phyloP scores from a whole-genome alignment of 2,113 vertebrate species.

The Alces alces region DNA sequence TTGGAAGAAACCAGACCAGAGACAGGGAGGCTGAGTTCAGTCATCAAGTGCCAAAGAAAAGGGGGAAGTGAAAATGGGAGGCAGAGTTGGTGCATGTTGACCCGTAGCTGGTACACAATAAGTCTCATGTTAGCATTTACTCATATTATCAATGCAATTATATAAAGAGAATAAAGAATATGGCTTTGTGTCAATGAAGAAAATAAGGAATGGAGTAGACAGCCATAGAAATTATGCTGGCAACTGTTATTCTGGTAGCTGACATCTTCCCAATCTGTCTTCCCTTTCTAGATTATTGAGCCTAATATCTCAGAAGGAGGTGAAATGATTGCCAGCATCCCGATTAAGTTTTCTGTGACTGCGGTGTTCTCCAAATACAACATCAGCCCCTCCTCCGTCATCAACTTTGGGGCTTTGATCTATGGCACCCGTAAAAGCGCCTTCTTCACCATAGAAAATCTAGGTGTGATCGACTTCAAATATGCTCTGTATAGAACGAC shows the following conservation, averaged over 20 bases:
- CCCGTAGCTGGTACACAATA: not conserved
- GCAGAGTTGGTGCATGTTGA: not conserved
- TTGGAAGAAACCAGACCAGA: not conserved
- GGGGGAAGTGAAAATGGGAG: not conserved
- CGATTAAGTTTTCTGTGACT: constrained; percentile 82
- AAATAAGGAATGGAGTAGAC: not conserved
- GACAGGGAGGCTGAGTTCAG: not conserved
- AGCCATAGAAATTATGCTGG: not conserved
- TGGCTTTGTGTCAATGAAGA: not conserved
- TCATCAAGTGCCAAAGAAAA: not conserved
- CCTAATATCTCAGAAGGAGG: constrained; percentile 76
- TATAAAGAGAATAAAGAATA: too few relatives aligned
- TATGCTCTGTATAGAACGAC: constrained; percentile 78
- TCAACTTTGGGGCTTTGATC: constrained; percentile 86
- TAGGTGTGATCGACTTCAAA: constrained; percentile 80
- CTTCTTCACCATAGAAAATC: constrained; percentile 87
- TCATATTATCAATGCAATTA: not conserved
- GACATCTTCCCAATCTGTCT: not conserved
- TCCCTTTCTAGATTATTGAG: constrained; percentile 88
- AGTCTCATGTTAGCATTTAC: not conserved
- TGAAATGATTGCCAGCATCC: constrained; percentile 80
- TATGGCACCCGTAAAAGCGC: constrained; percentile 78
- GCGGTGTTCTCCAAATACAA: constrained; percentile 86
- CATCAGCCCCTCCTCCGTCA: constrained; percentile 81
- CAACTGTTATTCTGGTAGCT: not conserved